These are phyloP conservation scores for Cremastinae sp. DNA, from an alignment of 2,888 invertebrate genomes.

Conservation along the genomic window DNA sequence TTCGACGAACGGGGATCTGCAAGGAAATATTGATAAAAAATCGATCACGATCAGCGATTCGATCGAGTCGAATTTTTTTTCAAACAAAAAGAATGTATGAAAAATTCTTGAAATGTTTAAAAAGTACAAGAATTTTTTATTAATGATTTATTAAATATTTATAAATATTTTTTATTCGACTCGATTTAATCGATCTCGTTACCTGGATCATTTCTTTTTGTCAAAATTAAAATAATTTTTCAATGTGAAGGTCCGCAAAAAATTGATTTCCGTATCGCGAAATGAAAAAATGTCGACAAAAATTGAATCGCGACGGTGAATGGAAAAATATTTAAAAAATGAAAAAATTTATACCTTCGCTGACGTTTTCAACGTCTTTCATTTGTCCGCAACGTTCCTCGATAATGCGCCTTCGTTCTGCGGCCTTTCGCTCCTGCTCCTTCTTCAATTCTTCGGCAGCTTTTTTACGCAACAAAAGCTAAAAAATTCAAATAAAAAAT, in stretches of 20 bases:
- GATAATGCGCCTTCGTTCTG: conserved; percentile 98
- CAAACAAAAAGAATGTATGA: no score
- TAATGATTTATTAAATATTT: no score
- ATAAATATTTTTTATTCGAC: conserved; percentile 15
- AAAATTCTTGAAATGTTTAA: no score
- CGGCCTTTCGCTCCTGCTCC: conserved; percentile 99
- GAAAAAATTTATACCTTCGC: conserved; percentile 96
- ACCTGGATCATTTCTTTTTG: no score
- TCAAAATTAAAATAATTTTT: no score
- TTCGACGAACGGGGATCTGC: conserved; percentile 42
- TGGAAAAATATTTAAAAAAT: conserved; percentile 15
- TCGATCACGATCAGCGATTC: conserved; percentile 3
- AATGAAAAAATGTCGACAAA: conserved; percentile 14
- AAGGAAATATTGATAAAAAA: conserved; percentile 44
- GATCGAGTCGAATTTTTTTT: not conserved
- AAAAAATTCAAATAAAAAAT: conserved; percentile 62
- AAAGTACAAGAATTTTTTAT: no score
- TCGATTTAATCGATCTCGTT: not conserved
- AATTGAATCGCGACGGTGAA: conserved; percentile 3
- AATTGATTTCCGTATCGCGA: not conserved
- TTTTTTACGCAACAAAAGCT: conserved; percentile 99
- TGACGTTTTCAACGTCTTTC: conserved; percentile 94
- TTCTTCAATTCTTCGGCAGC: conserved; percentile 99
- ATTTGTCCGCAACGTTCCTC: conserved; percentile 96
- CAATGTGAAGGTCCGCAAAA: no score